Evolutionary conservation across 2,888 invertebrate species (phyloP).

Genomic region (Melitaea athalia): DNA sequence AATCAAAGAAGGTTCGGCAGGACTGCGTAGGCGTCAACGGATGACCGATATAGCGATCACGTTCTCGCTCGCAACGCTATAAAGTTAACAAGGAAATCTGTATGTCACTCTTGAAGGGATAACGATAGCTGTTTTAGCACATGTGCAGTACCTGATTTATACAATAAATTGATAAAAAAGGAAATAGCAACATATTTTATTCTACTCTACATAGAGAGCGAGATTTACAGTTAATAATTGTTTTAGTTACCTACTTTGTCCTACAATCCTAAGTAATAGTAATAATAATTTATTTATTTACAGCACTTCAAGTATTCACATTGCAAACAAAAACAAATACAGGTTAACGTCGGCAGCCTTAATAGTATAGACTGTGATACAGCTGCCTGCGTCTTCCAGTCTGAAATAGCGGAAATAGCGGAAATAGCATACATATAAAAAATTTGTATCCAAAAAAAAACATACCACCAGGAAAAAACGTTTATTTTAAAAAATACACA

Average conservation of each 20-base stretch:
- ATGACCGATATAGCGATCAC: conserved; percentile 48
- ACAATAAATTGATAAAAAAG: conserved; percentile 32
- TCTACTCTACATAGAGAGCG: neutral
- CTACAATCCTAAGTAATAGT: too few species aligned
- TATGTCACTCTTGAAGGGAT: conserved; percentile 36
- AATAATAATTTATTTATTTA: too few species aligned
- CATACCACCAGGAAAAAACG: too few species aligned
- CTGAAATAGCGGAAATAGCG: too few species aligned
- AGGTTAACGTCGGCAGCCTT: too few species aligned
- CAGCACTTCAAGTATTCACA: too few species aligned
- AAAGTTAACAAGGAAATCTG: conserved; percentile 47
- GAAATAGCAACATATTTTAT: conserved; percentile 1
- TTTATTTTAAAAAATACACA: too few species aligned
- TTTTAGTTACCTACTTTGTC: neutral
- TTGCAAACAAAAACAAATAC: too few species aligned
- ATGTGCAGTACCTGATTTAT: conserved; percentile 31
- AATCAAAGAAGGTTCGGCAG: conserved; percentile 52
- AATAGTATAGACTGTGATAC: too few species aligned
- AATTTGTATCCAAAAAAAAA: too few species aligned
- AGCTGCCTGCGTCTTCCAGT: too few species aligned
- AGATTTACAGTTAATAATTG: neutral
- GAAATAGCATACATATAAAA: too few species aligned
- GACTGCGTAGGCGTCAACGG: conserved; percentile 49
- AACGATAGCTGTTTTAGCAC: conserved; percentile 35
- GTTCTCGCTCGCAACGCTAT: conserved; percentile 47